Percentiles rank a stretch among this genome's conserved stretches.
Conservation (phyloP, 2,888 invertebrate genomes). For the Dilophus febrilis region DNA sequence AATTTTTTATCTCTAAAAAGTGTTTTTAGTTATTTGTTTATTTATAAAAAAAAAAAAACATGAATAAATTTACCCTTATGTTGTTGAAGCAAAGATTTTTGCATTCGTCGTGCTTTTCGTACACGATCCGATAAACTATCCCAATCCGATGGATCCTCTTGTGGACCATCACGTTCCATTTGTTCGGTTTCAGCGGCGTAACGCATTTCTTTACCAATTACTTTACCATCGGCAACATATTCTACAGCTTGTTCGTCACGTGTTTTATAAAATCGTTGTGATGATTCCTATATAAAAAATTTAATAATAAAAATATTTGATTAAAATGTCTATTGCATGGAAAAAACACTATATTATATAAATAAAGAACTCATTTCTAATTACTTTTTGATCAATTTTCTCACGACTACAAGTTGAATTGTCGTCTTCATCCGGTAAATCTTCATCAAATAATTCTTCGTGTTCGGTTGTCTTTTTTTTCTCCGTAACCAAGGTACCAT, state of each 20-base stretch:
- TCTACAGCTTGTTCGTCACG: constrained; percentile 71
- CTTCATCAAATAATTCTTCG: constrained; percentile 68
- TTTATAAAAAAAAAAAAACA: too few relatives aligned
- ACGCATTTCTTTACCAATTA: constrained; percentile 64
- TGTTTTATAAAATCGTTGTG: constrained; percentile 49
- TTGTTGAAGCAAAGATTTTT: constrained; percentile 29
- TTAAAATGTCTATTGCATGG: background rate
- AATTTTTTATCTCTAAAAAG: too few relatives aligned
- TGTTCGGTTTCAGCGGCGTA: constrained; percentile 68
- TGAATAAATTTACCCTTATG: constrained; percentile 30
- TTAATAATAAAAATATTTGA: too few relatives aligned
- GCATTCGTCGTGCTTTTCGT: constrained; percentile 42
- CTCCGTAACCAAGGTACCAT: constrained; percentile 76
- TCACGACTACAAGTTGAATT: constrained; percentile 21
- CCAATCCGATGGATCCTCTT: constrained; percentile 54
- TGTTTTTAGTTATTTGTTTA: too few relatives aligned
- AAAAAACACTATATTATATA: background rate
- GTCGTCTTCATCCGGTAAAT: constrained; percentile 46
- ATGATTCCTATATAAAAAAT: constrained; percentile 29
- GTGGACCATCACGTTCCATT: constrained; percentile 48
- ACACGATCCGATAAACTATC: constrained; percentile 63
- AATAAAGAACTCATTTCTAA: constrained; percentile 5
- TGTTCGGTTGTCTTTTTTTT: constrained; percentile 67
- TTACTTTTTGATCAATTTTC: constrained; percentile 23
- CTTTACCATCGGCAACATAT: constrained; percentile 64